phyloP scores from a whole-genome alignment of 2,888 invertebrate genomes.

The Erynnis tages region DNA sequence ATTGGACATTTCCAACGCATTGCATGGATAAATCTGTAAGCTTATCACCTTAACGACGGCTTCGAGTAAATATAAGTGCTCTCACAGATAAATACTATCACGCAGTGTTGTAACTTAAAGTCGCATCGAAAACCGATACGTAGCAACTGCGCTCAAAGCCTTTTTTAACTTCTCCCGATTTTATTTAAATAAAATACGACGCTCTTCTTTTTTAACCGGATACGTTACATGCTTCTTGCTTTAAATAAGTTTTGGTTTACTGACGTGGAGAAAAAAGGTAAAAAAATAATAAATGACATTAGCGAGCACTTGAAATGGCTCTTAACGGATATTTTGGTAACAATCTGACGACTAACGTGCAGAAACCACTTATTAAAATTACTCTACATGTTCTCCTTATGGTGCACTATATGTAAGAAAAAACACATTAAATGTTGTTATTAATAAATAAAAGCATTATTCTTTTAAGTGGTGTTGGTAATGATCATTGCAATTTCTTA shows the following conservation, averaged over 20 bases:
- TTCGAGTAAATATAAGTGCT: conserved; percentile 1
- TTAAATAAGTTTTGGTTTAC: conserved; percentile 1
- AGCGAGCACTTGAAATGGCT: neutral
- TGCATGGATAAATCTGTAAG: conserved; percentile 5
- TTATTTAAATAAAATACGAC: conserved; percentile 10
- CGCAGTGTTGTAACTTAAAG: conserved; percentile 12
- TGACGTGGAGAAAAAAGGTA: neutral
- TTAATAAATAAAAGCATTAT: no score
- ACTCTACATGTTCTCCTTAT: no score
- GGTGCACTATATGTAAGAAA: no score
- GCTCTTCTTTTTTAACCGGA: conserved; percentile 11
- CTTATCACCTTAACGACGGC: conserved; percentile 2
- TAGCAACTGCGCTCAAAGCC: neutral
- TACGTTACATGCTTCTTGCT: conserved; percentile 2
- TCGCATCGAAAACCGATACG: conserved; percentile 8
- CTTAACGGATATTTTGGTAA: neutral
- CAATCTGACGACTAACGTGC: neutral
- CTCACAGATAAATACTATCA: conserved; percentile 4
- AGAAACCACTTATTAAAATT: no score
- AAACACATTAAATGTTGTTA: no score
- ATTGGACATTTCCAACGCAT: neutral
- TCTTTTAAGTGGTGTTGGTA: no score
- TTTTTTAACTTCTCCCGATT: conserved; percentile 1
- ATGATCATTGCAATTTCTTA: no score
- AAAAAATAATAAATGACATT: neutral